Conservation (phyloP, 2,888 invertebrate genomes). For the Ceraclea dissimilis region DNA sequence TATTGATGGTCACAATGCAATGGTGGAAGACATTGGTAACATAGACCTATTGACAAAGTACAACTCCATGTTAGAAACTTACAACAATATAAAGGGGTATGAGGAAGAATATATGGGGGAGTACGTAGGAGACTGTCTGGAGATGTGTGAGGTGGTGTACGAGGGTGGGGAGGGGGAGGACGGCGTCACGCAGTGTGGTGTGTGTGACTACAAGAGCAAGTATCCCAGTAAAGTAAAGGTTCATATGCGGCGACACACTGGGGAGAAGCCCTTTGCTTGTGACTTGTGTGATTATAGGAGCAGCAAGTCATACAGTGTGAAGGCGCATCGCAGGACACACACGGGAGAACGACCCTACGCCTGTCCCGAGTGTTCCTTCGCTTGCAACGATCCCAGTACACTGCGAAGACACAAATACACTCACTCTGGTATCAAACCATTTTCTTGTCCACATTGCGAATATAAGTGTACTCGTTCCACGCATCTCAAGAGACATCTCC, state of each 20-base stretch:
- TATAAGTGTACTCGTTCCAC: conserved; percentile 10
- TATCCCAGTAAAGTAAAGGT: conserved; percentile 6
- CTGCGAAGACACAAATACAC: conserved; percentile 9
- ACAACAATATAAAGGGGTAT: not conserved
- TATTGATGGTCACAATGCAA: not conserved
- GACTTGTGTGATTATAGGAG: conserved; percentile 9
- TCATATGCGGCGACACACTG: conserved; percentile 3
- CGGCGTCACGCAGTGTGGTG: not conserved
- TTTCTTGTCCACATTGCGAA: conserved; percentile 6
- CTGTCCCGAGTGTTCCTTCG: conserved; percentile 8
- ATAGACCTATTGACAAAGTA: not conserved
- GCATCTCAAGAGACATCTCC: conserved; percentile 10
- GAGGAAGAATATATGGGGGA: not conserved
- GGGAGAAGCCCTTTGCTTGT: conserved; percentile 5
- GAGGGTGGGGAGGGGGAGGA: not conserved
- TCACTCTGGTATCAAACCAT: conserved; percentile 7
- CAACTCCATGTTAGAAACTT: not conserved
- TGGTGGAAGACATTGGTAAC: not conserved
- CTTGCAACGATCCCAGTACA: conserved; percentile 11
- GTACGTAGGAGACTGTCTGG: conserved; percentile 7
- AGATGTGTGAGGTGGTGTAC: conserved; percentile 9
- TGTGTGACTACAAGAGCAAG: conserved; percentile 12
- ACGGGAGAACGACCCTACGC: conserved; percentile 10
- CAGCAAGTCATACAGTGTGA: conserved; percentile 12
- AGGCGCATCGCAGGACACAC: conserved; percentile 8